Evolutionary conservation across 2,888 invertebrate genomes (phyloP).

Genomic region (Oscheius sp.): DNA sequence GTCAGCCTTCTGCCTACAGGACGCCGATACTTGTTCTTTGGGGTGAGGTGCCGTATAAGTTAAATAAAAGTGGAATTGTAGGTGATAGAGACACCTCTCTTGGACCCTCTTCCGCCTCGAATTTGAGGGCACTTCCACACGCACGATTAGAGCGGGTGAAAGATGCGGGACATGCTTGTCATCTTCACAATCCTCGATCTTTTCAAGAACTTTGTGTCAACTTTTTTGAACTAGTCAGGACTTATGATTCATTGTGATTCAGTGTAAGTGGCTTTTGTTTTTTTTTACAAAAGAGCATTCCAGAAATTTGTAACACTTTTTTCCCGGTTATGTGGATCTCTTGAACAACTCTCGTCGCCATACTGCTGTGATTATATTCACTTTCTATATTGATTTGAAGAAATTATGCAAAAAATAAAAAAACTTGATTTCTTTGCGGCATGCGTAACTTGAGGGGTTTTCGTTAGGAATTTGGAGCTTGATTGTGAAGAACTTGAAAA

Average conservation of each 20-base stretch:
- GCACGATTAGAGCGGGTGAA: constrained; percentile 43
- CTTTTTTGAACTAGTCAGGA: constrained; percentile 56
- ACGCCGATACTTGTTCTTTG: constrained; percentile 53
- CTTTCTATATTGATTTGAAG: no score
- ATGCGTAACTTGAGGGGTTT: no score
- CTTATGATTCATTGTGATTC: constrained; percentile 35
- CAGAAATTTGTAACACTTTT: no score
- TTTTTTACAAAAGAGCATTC: no score
- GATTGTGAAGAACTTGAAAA: no score
- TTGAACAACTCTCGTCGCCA: no score
- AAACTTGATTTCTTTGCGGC: no score
- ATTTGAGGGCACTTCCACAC: constrained; percentile 46
- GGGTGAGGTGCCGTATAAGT: constrained; percentile 33
- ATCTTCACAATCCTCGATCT: constrained; percentile 52
- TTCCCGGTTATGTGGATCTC: no score
- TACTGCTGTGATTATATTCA: no score
- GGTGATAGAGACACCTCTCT: constrained; percentile 50
- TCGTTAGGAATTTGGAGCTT: no score
- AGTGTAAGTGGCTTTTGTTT: no score
- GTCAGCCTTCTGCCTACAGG: constrained; percentile 34
- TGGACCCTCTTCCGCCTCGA: constrained; percentile 54
- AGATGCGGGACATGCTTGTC: constrained; percentile 52
- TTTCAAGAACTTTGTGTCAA: constrained; percentile 52
- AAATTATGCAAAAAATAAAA: no score
- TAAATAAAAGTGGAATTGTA: constrained; percentile 9